A percentile compares a stretch with the other conserved stretches of the same genome.
Evolutionary conservation across 2,888 invertebrate species (phyloP).

Genomic region (Heliconius erato): DNA sequence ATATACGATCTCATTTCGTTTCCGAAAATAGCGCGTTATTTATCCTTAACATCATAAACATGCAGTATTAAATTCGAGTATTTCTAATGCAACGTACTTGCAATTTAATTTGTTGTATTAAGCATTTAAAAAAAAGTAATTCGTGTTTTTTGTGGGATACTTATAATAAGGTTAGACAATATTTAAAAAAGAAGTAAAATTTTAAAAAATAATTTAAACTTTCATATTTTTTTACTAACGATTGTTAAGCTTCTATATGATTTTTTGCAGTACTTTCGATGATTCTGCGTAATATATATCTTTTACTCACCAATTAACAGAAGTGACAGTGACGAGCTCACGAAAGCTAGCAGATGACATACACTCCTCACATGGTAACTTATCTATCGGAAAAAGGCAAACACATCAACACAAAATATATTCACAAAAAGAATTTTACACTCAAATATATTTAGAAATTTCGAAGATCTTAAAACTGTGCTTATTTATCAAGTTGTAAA

Average conservation of each 20-base stretch:
- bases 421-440: not conserved
- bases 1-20: too few relatives aligned
- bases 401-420: conserved; percentile 11
- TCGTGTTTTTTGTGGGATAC: not conserved
- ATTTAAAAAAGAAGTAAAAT: too few relatives aligned
- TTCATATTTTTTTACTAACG: too few relatives aligned
- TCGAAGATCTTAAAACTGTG: not conserved
- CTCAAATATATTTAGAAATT: conserved; percentile 13
- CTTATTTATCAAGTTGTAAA: conserved; percentile 32
- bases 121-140: not conserved
- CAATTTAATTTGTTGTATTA: too few relatives aligned
- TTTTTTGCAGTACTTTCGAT: not conserved
- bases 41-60: too few relatives aligned
- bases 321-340: conserved; percentile 34
- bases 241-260: not conserved
- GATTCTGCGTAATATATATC: not conserved
- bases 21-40: too few relatives aligned
- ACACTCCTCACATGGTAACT: conserved; percentile 34
- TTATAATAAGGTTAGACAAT: too few relatives aligned
- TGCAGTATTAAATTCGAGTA: too few relatives aligned
- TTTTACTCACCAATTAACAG: conserved; percentile 38
- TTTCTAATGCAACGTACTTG: too few relatives aligned
- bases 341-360: conserved; percentile 33
- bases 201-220: too few relatives aligned
- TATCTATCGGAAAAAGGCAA: conserved; percentile 15